phyloP scores from a whole-genome alignment of 2,888 invertebrate genomes.

The Volucella inanis region DNA sequence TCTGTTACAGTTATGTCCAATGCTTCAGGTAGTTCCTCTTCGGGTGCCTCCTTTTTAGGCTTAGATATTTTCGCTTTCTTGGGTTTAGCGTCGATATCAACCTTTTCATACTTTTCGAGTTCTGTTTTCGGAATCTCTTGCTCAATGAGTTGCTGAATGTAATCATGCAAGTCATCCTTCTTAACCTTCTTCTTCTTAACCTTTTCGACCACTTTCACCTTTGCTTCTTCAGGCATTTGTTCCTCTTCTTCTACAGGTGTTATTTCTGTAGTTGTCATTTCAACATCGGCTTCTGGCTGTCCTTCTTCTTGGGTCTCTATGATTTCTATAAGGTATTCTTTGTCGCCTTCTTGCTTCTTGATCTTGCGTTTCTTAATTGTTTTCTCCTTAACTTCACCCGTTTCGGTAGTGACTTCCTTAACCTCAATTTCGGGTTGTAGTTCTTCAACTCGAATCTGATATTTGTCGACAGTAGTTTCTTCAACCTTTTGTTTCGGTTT shows the following conservation, averaged over 20 bases:
- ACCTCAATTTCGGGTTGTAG: slow-evolving; percentile 77
- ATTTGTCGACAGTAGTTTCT: slow-evolving; percentile 40
- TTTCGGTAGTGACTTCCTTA: slow-evolving; percentile 76
- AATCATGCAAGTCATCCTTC: too few species aligned
- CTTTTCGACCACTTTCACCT: too few species aligned
- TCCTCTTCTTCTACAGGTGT: background rate
- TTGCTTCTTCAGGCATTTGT: too few species aligned
- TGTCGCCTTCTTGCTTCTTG: slow-evolving; percentile 83
- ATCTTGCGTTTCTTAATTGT: slow-evolving; percentile 83
- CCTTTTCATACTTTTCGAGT: too few species aligned
- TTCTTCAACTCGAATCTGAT: slow-evolving; percentile 74
- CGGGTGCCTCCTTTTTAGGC: slow-evolving; percentile 1
- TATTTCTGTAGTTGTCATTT: slow-evolving; percentile 1
- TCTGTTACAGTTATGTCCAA: background rate
- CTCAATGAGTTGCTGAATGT: too few species aligned
- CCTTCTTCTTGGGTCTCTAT: slow-evolving; percentile 81
- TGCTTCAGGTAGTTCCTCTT: too few species aligned
- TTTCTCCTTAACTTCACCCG: slow-evolving; percentile 80
- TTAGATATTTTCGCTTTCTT: slow-evolving; percentile 30
- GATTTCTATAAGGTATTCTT: slow-evolving; percentile 83
- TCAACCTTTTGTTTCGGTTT: slow-evolving; percentile 14
- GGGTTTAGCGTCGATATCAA: background rate
- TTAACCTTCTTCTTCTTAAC: too few species aligned
- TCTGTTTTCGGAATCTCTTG: too few species aligned
- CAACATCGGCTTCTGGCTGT: slow-evolving; percentile 27